A percentile compares a stretch with the other conserved stretches of the same genome.
These are phyloP conservation scores for Drosophila orena DNA, from an alignment of 1,140 invertebrate genomes.

Conservation along the genomic window DNA sequence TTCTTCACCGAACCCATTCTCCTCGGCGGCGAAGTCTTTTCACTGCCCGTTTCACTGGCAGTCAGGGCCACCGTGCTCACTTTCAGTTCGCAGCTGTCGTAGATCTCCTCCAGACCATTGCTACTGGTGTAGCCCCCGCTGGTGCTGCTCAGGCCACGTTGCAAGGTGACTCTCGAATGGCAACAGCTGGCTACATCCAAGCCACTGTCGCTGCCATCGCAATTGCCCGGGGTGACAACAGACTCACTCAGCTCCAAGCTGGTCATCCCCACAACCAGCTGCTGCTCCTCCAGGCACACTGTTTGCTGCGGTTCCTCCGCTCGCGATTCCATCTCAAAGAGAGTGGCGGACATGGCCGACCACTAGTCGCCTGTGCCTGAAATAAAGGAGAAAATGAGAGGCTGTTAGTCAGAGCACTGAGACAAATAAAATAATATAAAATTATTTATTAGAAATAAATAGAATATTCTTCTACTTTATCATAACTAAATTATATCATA, in stretches of 20 bases:
- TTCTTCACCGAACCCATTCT: conserved; percentile 67
- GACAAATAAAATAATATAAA: not conserved
- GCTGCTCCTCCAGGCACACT: conserved; percentile 57
- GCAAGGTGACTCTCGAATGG: conserved; percentile 62
- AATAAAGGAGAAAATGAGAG: conserved; percentile 1
- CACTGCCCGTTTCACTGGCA: conserved; percentile 90
- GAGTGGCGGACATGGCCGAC: conserved; percentile 66
- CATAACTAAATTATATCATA: too few species aligned
- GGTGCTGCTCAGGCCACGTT: conserved; percentile 86
- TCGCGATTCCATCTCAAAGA: conserved; percentile 63
- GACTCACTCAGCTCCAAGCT: conserved; percentile 64
- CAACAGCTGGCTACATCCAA: conserved; percentile 88
- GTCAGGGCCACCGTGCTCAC: conserved; percentile 85
- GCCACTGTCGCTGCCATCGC: conserved; percentile 91
- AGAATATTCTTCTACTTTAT: too few species aligned
- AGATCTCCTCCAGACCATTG: conserved; percentile 86
- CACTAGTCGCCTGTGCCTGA: conserved; percentile 23
- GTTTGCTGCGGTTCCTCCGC: conserved; percentile 43
- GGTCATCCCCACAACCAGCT: conserved; percentile 60
- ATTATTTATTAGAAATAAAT: too few species aligned
- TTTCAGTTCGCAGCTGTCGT: conserved; percentile 89
- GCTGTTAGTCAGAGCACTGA: conserved; percentile 16
- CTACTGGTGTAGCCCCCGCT: conserved; percentile 88
- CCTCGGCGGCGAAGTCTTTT: conserved; percentile 79
- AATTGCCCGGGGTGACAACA: conserved; percentile 45